These are phyloP conservation scores for Achroia grisella DNA, from an alignment of 1,140 invertebrate genomes.

Conservation along the genomic window DNA sequence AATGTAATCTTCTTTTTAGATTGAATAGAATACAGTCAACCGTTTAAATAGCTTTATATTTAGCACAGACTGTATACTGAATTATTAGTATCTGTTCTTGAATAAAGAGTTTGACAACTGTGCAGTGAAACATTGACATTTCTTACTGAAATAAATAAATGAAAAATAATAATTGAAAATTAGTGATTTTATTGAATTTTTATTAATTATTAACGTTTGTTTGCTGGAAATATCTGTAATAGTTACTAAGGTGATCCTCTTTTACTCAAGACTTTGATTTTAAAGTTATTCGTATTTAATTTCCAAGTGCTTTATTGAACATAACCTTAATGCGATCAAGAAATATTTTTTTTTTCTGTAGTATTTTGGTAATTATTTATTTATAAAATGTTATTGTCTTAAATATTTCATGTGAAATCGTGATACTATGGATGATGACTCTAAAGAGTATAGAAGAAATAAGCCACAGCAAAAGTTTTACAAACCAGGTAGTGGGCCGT, in stretches of 20 bases:
- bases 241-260: too few relatives aligned
- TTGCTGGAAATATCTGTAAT: too few relatives aligned
- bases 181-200: neutral
- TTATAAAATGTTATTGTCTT: slow-evolving; percentile 27
- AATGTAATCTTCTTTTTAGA: too few relatives aligned
- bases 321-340: slow-evolving; percentile 41
- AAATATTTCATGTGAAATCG: slow-evolving; percentile 28
- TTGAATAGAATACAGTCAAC: too few relatives aligned
- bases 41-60: too few relatives aligned
- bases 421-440: slow-evolving; percentile 71
- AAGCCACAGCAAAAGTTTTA: slow-evolving; percentile 72
- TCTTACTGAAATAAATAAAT: slow-evolving; percentile 5
- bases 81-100: too few relatives aligned
- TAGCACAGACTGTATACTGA: too few relatives aligned
- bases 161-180: slow-evolving; percentile 12
- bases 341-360: slow-evolving; percentile 1
- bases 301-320: slow-evolving; percentile 25
- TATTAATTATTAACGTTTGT: too few relatives aligned
- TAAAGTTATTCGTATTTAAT: neutral
- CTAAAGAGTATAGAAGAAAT: slow-evolving; percentile 65
- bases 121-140: too few relatives aligned
- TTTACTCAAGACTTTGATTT: neutral
- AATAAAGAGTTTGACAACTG: too few relatives aligned
- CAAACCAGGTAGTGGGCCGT: slow-evolving; percentile 68
- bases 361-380: slow-evolving; percentile 1